Base-by-base conservation (phyloP, 2,113 vertebrate species). In the Strix aluco region DNA sequence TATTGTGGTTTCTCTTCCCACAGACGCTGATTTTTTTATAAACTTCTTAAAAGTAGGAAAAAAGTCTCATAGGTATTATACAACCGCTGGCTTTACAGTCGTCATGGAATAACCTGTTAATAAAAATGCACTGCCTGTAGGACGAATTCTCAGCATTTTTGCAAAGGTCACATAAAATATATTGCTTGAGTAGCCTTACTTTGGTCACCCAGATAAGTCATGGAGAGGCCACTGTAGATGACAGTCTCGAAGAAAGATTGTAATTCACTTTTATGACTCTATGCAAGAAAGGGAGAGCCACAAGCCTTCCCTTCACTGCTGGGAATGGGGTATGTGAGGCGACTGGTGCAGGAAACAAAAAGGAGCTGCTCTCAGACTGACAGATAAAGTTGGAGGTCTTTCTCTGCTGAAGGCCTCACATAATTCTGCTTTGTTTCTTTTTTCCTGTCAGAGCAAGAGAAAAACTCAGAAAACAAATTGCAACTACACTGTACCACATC, bases 121-220 rank as follows among this genome's bases (percentile, higher is more conserved):
- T 90, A 92, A 93, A 95, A 96, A 70, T 3, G 22, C 57, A 19
- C 57, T 72, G 77, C 73, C 73, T 44, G 47, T 57, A 61, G 73
- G 80, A 84, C 5, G 0, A 65, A 87, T 96, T 86, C 94, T 67
- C 65, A 94, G 94, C 86, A 72, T 94, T 94, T 95, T 94, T 92
- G 81, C 83, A 96, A 84, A 95, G 94, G 94, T 81, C 88, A 80
- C 1, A 5, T 65, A 69, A 87, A 95, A 96, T 87, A 69, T 61
- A 95, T 89, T 88, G 81, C 94, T 72, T 29, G 70, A 86, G 86
- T 74, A 59, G 88, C 95, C 86, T 84, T 75, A 34, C 83, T 87
- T 74, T 78, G 78, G 81, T 92, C 34, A 11, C 91, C 34, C 73
- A 79, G 78, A 54, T 59, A 89, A 95, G 94, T 91, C 80, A 63